Conservation (phyloP, 1,140 invertebrate species). For the Heliconius eleuchia region DNA sequence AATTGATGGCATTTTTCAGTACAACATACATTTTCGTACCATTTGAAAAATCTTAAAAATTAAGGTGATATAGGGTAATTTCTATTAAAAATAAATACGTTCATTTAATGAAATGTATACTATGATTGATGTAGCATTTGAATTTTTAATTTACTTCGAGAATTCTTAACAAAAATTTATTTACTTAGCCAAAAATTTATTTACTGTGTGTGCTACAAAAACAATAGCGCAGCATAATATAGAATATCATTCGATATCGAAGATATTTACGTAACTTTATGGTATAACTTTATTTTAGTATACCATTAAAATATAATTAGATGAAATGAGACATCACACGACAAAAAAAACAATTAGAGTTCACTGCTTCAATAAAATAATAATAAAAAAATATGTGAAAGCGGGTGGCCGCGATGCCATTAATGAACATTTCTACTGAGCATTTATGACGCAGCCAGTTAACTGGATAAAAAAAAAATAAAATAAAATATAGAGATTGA, state of each 20-base stretch:
- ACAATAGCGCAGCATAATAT: not conserved
- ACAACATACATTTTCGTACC: not conserved
- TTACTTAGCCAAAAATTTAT: no score
- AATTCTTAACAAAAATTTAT: no score
- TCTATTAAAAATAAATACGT: no score
- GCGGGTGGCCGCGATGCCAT: conserved; percentile 18
- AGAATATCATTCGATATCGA: not conserved
- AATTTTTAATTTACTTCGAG: no score
- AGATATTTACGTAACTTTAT: not conserved
- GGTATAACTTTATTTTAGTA: not conserved
- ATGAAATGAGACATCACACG: not conserved
- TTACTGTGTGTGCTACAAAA: not conserved
- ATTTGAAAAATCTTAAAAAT: no score
- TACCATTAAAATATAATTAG: not conserved
- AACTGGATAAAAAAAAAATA: conserved; percentile 56
- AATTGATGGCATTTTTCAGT: not conserved
- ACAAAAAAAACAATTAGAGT: not conserved
- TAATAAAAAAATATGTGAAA: not conserved
- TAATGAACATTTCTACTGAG: conserved; percentile 59
- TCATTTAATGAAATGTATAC: not conserved
- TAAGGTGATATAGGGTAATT: not conserved
- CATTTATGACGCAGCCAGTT: conserved; percentile 57
- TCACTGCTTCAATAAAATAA: not conserved
- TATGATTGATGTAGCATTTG: no score
- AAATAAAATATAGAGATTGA: conserved; percentile 72